These are phyloP conservation scores for Agriopis aurantiaria DNA, from an alignment of 2,888 invertebrate species.

Conservation along the genomic window DNA sequence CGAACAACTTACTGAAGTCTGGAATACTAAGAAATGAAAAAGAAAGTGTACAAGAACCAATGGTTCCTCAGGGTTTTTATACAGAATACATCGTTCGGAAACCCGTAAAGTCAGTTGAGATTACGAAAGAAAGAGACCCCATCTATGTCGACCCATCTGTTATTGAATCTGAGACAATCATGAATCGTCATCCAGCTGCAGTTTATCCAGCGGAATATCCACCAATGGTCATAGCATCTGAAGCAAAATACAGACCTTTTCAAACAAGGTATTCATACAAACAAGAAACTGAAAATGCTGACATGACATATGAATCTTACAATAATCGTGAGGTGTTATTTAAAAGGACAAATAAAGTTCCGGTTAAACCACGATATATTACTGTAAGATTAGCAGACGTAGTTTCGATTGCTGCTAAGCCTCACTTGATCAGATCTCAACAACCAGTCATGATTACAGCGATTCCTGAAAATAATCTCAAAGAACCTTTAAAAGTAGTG, in stretches of 20 bases:
- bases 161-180: conserved; percentile 4
- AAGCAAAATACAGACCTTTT: conserved; percentile 28
- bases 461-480: background rate
- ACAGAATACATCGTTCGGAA: conserved; percentile 18
- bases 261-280: conserved; percentile 54
- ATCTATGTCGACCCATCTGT: conserved; percentile 13
- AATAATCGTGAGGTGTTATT: conserved; percentile 50
- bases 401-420: conserved; percentile 36
- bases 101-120: conserved; percentile 5
- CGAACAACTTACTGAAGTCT: conserved; percentile 52
- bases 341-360: conserved; percentile 45
- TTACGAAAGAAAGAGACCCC: conserved; percentile 23
- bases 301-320: conserved; percentile 50
- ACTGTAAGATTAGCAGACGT: conserved; percentile 50
- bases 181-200: conserved; percentile 11
- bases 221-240: conserved; percentile 31
- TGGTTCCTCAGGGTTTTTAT: conserved; percentile 25
- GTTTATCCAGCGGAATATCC: conserved; percentile 20
- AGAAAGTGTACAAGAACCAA: conserved; percentile 39
- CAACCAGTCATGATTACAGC: conserved; percentile 8
- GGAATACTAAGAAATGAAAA: conserved; percentile 48
- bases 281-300: conserved; percentile 50
- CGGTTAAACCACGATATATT: conserved; percentile 49
- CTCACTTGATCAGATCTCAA: conserved; percentile 10
- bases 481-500: conserved; percentile 15